A percentile compares a stretch with the other conserved stretches of the same genome.
phyloP scores from a whole-genome alignment of 2,113 vertebrate species.

The Cynocephalus volans region DNA sequence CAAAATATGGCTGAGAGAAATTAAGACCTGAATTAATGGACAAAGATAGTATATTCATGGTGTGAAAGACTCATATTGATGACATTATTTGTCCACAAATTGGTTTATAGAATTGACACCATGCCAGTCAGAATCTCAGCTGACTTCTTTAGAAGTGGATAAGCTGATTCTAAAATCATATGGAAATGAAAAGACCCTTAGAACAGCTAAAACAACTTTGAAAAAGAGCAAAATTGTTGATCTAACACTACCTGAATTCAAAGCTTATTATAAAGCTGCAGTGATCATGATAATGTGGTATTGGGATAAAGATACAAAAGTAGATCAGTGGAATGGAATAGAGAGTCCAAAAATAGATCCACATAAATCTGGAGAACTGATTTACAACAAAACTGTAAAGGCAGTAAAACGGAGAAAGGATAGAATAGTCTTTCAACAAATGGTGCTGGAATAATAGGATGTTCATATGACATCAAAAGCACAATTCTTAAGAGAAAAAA shows the following conservation, averaged over 20 bases:
- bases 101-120: not conserved
- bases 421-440: not conserved
- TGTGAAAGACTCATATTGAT: not conserved
- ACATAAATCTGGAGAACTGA: not conserved
- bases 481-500: not conserved
- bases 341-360: not conserved
- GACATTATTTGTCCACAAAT: not conserved
- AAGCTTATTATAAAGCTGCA: not conserved
- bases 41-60: not conserved
- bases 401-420: not conserved
- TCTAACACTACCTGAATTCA: not conserved
- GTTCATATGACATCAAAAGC: not conserved
- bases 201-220: not conserved
- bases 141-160: not conserved
- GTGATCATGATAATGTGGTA: too few relatives aligned
- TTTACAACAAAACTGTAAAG: not conserved
- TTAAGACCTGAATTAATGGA: not conserved
- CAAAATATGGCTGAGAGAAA: not conserved
- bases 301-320: not conserved
- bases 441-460: not conserved
- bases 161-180: not conserved
- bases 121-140: not conserved
- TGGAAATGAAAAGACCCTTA: not conserved
- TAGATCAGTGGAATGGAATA: not conserved
- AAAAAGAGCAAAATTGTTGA: not conserved